Base-by-base conservation (phyloP, 2,113 vertebrate genomes). In the Epinephelus fuscoguttatus region DNA sequence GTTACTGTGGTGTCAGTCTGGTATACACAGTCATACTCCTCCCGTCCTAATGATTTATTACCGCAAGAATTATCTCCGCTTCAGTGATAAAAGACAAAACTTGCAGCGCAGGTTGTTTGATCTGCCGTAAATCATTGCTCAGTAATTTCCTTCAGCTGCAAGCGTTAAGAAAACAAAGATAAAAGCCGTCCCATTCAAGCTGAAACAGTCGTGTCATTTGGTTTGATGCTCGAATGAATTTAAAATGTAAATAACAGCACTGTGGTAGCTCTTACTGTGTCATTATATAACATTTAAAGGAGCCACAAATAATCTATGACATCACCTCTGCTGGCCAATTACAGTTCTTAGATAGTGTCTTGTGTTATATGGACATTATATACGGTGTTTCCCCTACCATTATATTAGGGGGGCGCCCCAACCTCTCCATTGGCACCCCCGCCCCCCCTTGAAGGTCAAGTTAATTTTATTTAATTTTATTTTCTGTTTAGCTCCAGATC, bases 101-200 rank as follows among this genome's bases (percentile, higher is more conserved):
- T 14, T 14, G 76, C 33, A 62, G 61, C n/a, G 17, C 14, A 1
- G 53, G 45, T 60, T 71, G 53, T 55, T 71, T 7, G 0, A 5
- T 59, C 76, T 23, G 12, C 56, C 80, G 83, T 88, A 74, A 83
- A 88, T 81, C 74, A 80, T 88, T 62, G 57, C 37, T 61, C 49
- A 30, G 2, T 3, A 6, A 70, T 37, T 15, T 53, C 52, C 55
- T 82, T 23, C 27, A 9, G n/a, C 61, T 69, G 47, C 67, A n/a
- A 5, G 19, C 74, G 18, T 21, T 25, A 40, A 56, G 49, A 69
- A 71, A 74, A 86, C 82, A 85, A 69, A 76, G 62, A 11, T 19
- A 19, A 0, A 9, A 55, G 7, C 19, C 0, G 40, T 52, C 27
- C 3, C 15, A 6, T 17, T 42, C 30, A 56, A 18, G 1, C 11